Evolutionary conservation across 2,113 vertebrate genomes (phyloP).

Genomic region (Phoenicopterus ruber): DNA sequence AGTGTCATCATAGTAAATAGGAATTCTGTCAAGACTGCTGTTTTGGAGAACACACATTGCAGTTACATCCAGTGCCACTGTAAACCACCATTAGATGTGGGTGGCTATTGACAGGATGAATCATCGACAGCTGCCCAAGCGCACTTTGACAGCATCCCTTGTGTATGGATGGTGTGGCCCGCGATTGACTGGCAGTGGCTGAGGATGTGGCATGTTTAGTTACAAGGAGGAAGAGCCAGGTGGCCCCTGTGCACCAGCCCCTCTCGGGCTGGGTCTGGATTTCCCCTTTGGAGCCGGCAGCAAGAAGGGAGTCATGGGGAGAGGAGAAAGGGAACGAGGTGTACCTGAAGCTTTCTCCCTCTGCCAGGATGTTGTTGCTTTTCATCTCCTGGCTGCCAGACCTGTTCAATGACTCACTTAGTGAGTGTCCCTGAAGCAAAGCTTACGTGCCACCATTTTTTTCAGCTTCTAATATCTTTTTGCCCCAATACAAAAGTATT

Average conservation of each 20-base stretch:
- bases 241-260: accelerated
- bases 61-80: neutral
- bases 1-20: neutral
- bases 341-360: neutral
- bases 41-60: neutral
- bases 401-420: neutral
- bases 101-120: neutral
- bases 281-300: neutral
- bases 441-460: neutral
- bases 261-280: neutral
- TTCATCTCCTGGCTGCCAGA: neutral
- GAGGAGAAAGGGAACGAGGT: neutral
- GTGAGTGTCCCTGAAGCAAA: neutral
- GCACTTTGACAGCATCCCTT: accelerated
- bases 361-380: neutral
- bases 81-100: neutral
- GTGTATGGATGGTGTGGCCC: accelerated
- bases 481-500: neutral
- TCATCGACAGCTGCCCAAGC: neutral
- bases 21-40: neutral
- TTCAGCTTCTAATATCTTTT: neutral
- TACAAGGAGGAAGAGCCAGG: neutral
- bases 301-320: neutral
- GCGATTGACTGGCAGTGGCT: accelerated
- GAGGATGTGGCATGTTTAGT: neutral